Evolutionary conservation across 2,888 invertebrate species (phyloP).

Genomic region (Ommatoiulus sabulosus): DNA sequence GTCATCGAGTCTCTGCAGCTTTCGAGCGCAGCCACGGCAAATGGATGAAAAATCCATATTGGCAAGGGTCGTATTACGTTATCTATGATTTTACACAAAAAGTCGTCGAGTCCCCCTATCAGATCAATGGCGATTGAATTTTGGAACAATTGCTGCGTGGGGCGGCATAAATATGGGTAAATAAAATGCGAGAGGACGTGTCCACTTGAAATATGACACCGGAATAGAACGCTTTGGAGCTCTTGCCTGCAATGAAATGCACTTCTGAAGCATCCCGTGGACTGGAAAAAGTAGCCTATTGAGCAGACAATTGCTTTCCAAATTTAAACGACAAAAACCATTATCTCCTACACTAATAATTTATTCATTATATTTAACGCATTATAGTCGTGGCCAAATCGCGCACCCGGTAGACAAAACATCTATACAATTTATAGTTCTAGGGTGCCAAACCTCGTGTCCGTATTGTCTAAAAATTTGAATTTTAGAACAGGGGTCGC

Average conservation of each 20-base stretch:
- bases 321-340: neutral
- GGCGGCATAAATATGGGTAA: neutral
- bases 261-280: neutral
- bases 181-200: neutral
- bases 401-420: neutral
- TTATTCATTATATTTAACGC: neutral
- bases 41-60: conserved; percentile 59
- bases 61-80: conserved; percentile 59
- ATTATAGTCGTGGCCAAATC: neutral
- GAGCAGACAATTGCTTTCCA: neutral
- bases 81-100: conserved; percentile 61
- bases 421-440: neutral
- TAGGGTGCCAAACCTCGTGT: neutral
- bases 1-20: neutral
- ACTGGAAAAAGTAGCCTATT: neutral
- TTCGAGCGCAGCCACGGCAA: conserved; percentile 53
- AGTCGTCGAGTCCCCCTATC: neutral
- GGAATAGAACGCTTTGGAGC: neutral
- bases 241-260: neutral
- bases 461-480: neutral
- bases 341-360: conserved; percentile 23
- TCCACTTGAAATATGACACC: neutral
- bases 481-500: too few relatives aligned
- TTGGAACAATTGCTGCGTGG: neutral
- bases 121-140: conserved; percentile 17